phyloP scores from a whole-genome alignment of 2,113 vertebrate genomes.

The Hucho hucho region DNA sequence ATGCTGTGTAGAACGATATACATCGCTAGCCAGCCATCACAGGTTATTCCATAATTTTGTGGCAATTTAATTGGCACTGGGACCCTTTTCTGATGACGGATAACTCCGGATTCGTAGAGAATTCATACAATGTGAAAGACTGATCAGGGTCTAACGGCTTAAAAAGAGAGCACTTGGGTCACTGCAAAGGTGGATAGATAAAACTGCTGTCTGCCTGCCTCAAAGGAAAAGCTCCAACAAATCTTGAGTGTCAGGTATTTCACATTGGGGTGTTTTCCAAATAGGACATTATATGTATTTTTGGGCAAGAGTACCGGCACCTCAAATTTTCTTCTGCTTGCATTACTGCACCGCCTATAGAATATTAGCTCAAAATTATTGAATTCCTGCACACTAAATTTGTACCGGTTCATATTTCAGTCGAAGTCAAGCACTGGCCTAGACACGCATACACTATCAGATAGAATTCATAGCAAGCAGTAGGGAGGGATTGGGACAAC shows the following conservation, averaged over 20 bases:
- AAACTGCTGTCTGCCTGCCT: constrained; percentile 10
- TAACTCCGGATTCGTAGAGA: constrained; percentile 11
- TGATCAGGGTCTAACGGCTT: constrained; percentile 39
- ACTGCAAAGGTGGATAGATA: constrained; percentile 18
- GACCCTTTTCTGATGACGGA: constrained; percentile 38
- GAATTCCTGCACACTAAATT: too few species aligned
- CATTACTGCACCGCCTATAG: too few species aligned
- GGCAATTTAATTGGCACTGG: constrained; percentile 44
- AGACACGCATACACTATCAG: too few species aligned
- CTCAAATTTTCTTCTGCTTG: too few species aligned
- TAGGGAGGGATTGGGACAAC: too few species aligned
- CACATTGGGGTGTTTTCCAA: neutral
- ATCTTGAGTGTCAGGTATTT: constrained; percentile 28
- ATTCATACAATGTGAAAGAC: constrained; percentile 34
- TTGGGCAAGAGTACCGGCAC: too few species aligned
- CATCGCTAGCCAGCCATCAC: neutral
- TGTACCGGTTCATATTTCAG: too few species aligned
- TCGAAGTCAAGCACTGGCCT: too few species aligned
- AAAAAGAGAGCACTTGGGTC: constrained; percentile 33
- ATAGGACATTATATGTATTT: too few species aligned
- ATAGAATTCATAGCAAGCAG: too few species aligned
- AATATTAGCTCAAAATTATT: too few species aligned
- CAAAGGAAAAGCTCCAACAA: constrained; percentile 29
- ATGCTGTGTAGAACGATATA: neutral
- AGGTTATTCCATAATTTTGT: constrained; percentile 20